phyloP scores from a whole-genome alignment of 2,113 vertebrate species.

The Nestor notabilis region DNA sequence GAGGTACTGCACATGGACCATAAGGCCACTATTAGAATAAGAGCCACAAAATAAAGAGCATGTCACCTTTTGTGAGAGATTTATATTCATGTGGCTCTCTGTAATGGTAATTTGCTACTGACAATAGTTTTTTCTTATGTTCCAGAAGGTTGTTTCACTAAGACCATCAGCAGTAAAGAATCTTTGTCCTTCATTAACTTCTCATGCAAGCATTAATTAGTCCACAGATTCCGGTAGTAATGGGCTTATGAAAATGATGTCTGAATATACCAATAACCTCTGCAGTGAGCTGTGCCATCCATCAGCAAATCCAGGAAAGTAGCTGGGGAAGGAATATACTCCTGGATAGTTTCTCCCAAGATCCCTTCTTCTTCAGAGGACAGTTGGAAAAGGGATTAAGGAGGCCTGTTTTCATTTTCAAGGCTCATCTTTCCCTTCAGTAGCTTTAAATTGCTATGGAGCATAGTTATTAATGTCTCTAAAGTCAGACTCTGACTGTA shows the following conservation, averaged over 20 bases:
- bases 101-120: constrained; percentile 17
- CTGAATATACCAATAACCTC: not conserved
- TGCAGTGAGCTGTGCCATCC: not conserved
- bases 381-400: not conserved
- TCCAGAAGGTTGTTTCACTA: constrained; percentile 36
- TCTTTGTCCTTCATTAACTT: constrained; percentile 50
- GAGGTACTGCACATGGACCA: not conserved
- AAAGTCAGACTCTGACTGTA: not conserved
- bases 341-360: not conserved
- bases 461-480: not conserved
- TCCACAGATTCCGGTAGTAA: constrained; percentile 14
- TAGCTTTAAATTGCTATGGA: not conserved
- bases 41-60: not conserved
- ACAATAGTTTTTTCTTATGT: constrained; percentile 29
- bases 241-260: not conserved
- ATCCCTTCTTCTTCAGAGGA: not conserved
- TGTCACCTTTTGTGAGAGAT: not conserved
- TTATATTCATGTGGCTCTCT: not conserved
- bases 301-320: not conserved
- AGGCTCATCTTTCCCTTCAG: not conserved
- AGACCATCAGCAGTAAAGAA: constrained; percentile 42
- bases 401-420: not conserved
- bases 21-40: not conserved
- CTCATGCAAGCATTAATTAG: constrained; percentile 38
- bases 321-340: not conserved